Percentiles rank a stretch among this genome's conserved stretches.
Evolutionary conservation across 1,140 invertebrate species (phyloP).

Genomic region (Brachionus paranguensis): DNA sequence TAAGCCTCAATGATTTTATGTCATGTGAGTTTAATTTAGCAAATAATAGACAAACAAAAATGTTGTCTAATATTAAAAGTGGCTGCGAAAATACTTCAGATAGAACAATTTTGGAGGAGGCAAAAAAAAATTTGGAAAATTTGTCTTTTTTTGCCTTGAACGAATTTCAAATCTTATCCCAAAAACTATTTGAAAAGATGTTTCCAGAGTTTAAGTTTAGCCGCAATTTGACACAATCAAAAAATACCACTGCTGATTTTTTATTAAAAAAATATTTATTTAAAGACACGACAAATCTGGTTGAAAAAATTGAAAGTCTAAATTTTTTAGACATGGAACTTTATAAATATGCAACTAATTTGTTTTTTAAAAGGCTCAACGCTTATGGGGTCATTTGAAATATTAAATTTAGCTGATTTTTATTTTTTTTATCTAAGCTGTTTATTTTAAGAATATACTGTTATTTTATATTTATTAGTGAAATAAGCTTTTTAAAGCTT

Average conservation of each 20-base stretch:
- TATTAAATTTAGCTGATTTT: neutral
- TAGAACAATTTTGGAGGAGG: constrained; percentile 78
- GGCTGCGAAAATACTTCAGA: constrained; percentile 59
- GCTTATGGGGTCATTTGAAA: neutral
- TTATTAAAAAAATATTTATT: constrained; percentile 45
- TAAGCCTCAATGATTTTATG: constrained; percentile 72
- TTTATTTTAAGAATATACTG: no score
- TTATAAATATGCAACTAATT: constrained; percentile 81
- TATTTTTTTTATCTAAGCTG: neutral
- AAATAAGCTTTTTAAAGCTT: no score
- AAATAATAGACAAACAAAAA: constrained; percentile 88
- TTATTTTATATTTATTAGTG: no score
- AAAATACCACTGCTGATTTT: neutral
- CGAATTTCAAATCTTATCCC: constrained; percentile 76
- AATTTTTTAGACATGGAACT: constrained; percentile 86
- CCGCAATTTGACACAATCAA: neutral
- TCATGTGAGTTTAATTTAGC: constrained; percentile 85
- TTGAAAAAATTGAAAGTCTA: constrained; percentile 68
- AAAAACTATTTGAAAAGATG: constrained; percentile 2
- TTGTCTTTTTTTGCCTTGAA: constrained; percentile 96
- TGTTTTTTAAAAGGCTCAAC: constrained; percentile 77
- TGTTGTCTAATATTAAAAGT: constrained; percentile 66
- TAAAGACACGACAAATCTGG: constrained; percentile 66
- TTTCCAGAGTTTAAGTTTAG: neutral
- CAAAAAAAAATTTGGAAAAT: constrained; percentile 83